Evolutionary conservation across 2,113 vertebrate species (phyloP), one percentile per base, ranked within the genome.

Genomic region (Herpetotheres cachinnans): DNA sequence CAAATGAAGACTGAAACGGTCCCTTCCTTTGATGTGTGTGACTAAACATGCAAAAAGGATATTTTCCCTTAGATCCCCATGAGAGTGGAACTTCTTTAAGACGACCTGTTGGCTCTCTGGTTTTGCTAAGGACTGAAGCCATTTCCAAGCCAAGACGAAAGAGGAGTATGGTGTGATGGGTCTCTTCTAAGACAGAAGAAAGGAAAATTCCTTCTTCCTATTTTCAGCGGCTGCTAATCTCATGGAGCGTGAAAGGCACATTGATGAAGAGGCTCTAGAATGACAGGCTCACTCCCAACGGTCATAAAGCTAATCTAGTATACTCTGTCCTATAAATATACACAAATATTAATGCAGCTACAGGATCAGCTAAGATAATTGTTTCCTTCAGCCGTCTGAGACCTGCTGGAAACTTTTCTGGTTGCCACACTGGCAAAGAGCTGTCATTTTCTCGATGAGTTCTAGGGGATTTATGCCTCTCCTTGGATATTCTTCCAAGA

Each of bases 11-110:
- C 32, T 8, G 93, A 89, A 89, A 44, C 56, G 56, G 72, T 67
- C 78, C 96, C 94, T 96, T 71, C 93, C 96, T 98, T 96, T 94
- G 96, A 97, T 95, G 89, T 94, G 94, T 88, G 97, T 91, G 95
- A 96, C 97, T 96, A 80, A 97, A 88, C 36, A 76, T 67, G 56
- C 96, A 81, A 66, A 97, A 96, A 85, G 95, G 96, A 93, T 83
- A 74, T 96, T 95, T 93, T 83, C 88, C 69, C 58, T 86, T 47
- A 30, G 46, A 81, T 86, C 87, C 95, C 92, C 95, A 27, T 2
- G 93, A 56, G 95, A 94, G 56, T 6, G 11, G 44, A 93, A 87
- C 70, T 93, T 95, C 93, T 95, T 95, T 92, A 76, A 83, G 72
- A 91, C 85, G 93, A 98, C 97, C 98, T 97, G 97, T 97, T 97